Percentiles rank a stretch among this genome's conserved stretches.
Conservation (phyloP, 2,888 invertebrate species). For the Lasius platythorax region DNA sequence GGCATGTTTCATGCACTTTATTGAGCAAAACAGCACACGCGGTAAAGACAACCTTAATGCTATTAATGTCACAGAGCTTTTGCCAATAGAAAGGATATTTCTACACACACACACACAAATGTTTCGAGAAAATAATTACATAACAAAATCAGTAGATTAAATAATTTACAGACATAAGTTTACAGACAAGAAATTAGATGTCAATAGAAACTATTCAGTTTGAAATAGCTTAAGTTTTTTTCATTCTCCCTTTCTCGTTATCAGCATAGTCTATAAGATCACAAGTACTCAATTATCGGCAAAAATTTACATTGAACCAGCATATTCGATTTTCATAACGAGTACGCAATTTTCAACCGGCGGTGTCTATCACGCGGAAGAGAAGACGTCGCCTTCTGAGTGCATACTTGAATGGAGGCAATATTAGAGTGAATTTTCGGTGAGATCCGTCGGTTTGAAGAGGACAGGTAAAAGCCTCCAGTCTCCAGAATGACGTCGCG, state of each 20-base stretch:
- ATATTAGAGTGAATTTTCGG: conserved; percentile 65
- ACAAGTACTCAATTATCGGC: background rate
- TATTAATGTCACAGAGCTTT: conserved; percentile 11
- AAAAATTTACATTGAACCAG: background rate
- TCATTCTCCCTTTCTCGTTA: background rate
- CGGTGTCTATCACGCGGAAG: conserved; percentile 10
- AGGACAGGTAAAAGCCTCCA: conserved; percentile 60
- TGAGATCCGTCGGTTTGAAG: conserved; percentile 46
- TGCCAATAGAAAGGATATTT: background rate
- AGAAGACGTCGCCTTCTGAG: conserved; percentile 21
- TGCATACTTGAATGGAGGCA: conserved; percentile 62
- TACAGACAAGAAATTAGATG: background rate
- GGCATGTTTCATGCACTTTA: conserved; percentile 26
- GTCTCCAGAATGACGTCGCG: conserved; percentile 64
- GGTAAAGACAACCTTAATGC: conserved; percentile 12
- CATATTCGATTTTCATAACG: background rate
- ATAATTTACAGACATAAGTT: background rate
- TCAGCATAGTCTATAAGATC: background rate
- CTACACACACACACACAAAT: too few relatives aligned
- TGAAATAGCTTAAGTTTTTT: background rate
- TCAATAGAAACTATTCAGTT: background rate
- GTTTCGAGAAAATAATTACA: background rate
- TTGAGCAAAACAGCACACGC: conserved; percentile 39
- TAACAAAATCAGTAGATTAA: background rate
- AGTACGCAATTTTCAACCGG: background rate